These are phyloP conservation scores for Monopis laevigella DNA, from an alignment of 2,888 invertebrate species.

Conservation along the genomic window DNA sequence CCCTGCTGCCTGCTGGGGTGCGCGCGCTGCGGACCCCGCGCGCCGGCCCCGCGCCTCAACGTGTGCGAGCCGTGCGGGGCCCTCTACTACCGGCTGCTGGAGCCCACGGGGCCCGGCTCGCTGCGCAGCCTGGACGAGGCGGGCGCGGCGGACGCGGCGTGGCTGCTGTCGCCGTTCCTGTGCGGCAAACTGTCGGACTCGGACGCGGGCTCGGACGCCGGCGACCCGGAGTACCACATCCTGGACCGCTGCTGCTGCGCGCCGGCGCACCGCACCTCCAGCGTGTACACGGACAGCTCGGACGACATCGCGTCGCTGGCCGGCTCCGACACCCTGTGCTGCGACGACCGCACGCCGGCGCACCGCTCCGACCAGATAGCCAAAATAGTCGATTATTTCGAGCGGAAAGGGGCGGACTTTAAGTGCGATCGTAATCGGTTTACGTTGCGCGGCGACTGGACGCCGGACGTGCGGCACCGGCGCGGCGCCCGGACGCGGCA, in stretches of 20 bases:
- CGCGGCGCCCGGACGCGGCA: constrained; percentile 20
- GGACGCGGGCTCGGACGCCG: constrained; percentile 38
- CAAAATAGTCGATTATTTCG: constrained; percentile 89
- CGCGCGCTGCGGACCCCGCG: constrained; percentile 38
- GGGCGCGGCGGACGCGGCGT: constrained; percentile 12
- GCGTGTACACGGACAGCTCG: constrained; percentile 87
- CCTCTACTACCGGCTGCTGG: neutral
- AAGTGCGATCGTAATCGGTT: constrained; percentile 42
- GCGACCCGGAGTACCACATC: constrained; percentile 57
- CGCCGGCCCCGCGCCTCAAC: too few species aligned
- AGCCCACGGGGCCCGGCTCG: constrained; percentile 19
- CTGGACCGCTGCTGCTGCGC: constrained; percentile 70
- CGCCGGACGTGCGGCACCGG: constrained; percentile 19
- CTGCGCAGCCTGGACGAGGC: neutral
- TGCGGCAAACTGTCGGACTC: constrained; percentile 23
- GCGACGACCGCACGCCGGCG: constrained; percentile 53
- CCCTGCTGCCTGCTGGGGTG: constrained; percentile 54
- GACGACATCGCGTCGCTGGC: constrained; percentile 86
- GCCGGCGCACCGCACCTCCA: constrained; percentile 71
- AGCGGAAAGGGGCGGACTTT: constrained; percentile 74
- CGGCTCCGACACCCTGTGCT: constrained; percentile 70
- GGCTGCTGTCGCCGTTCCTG: constrained; percentile 9
- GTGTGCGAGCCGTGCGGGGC: constrained; percentile 28
- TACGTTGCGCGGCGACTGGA: constrained; percentile 30
- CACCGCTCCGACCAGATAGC: constrained; percentile 76